Evolutionary conservation across 2,797 vertebrate genomes (phyloP).

Genomic region (Scleropages formosus): DNA sequence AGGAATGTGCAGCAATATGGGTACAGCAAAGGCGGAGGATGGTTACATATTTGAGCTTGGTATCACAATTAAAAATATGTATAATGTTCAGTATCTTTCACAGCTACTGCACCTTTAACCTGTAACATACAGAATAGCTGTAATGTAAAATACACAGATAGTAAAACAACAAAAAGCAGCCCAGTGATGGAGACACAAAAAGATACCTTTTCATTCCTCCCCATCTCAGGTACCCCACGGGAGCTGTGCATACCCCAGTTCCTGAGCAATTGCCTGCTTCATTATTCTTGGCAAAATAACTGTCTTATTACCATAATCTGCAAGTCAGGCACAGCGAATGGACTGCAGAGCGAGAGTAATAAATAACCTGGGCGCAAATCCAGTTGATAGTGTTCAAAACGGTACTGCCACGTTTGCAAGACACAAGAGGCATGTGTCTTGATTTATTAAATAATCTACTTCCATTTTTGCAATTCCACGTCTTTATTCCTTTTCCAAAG

Average conservation of each 20-base stretch:
- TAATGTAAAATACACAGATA: not conserved
- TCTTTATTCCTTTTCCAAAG: not conserved
- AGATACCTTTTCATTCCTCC: not conserved
- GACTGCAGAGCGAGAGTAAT: constrained; percentile 30
- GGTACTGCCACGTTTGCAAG: constrained; percentile 6
- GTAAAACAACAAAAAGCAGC: not conserved
- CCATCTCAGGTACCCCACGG: constrained; percentile 5
- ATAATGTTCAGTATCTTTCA: not conserved
- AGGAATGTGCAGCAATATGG: not conserved
- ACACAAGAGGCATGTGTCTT: not conserved
- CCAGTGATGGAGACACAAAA: constrained; percentile 12
- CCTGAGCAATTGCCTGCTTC: constrained; percentile 23
- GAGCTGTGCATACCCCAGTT: constrained; percentile 24
- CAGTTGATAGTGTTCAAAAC: constrained; percentile 28
- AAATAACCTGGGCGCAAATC: constrained; percentile 21
- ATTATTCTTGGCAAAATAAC: constrained; percentile 29
- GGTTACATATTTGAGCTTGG: constrained; percentile 13
- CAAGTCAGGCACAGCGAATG: constrained; percentile 27
- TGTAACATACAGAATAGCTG: not conserved
- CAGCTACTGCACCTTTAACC: not conserved
- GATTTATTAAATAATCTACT: constrained; percentile 15
- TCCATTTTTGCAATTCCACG: not conserved
- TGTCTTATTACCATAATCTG: constrained; percentile 34
- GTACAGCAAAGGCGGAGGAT: no score
- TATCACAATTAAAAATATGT: not conserved